phyloP scores from a whole-genome alignment of 2,113 vertebrate genomes.

The Lophura nycthemera region DNA sequence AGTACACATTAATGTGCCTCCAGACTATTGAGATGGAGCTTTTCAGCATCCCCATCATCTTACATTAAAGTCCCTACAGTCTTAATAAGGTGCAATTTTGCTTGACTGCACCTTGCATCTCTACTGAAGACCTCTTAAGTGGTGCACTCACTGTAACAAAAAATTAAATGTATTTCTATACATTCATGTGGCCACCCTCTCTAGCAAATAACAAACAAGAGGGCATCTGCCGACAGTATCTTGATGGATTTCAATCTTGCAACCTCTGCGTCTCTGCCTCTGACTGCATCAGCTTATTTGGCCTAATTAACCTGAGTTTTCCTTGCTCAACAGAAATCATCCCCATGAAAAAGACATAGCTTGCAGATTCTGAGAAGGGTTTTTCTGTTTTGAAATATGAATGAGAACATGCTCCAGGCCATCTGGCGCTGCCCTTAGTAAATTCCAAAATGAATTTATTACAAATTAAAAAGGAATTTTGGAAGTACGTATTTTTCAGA shows the following conservation, averaged over 20 bases:
- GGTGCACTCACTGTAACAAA: background rate
- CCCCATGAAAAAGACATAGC: constrained; percentile 14
- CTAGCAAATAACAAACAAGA: constrained; percentile 80
- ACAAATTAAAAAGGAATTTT: constrained; percentile 56
- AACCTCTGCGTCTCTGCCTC: constrained; percentile 64
- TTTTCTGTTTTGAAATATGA: constrained; percentile 61
- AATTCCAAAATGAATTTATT: constrained; percentile 50
- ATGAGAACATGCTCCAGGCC: constrained; percentile 15
- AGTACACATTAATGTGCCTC: background rate
- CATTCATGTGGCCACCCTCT: constrained; percentile 71
- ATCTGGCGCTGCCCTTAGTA: background rate
- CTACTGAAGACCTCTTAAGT: background rate
- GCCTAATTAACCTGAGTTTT: constrained; percentile 84
- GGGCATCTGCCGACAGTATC: constrained; percentile 80
- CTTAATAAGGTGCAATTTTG: background rate
- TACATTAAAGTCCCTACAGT: background rate
- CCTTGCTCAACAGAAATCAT: constrained; percentile 70
- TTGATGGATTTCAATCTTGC: constrained; percentile 74
- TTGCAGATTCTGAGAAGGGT: constrained; percentile 56
- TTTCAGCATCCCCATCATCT: background rate
- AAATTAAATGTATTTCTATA: constrained; percentile 21
- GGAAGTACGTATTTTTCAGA: background rate
- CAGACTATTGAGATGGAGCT: background rate
- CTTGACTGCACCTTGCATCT: background rate
- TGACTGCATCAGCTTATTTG: constrained; percentile 74